Conservation (phyloP, 2,888 invertebrate species). For the Chrysomela aeneicollis region DNA sequence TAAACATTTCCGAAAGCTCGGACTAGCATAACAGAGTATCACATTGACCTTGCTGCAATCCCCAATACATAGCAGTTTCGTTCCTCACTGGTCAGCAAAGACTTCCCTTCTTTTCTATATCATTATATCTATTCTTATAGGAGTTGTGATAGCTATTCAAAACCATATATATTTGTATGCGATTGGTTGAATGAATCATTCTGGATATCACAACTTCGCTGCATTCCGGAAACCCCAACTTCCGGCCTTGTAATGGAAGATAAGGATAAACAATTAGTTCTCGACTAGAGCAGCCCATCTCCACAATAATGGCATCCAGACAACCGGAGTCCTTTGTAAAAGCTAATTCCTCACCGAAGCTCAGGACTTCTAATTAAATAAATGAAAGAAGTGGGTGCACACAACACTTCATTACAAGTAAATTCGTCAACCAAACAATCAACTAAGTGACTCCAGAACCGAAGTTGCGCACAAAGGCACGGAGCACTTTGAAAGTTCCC, state of each 20-base stretch:
- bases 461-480: slow-evolving; percentile 19
- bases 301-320: slow-evolving; percentile 28
- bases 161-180: no score
- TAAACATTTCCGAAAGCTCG: no score
- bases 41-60: no score
- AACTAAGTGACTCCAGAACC: slow-evolving; percentile 35
- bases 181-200: no score
- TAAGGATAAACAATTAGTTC: slow-evolving; percentile 15
- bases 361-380: slow-evolving; percentile 36
- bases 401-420: slow-evolving; percentile 41
- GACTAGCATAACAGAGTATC: no score
- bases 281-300: slow-evolving; percentile 12
- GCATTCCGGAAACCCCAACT: neutral
- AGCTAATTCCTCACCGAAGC: slow-evolving; percentile 26
- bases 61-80: no score
- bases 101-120: no score
- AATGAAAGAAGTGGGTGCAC: slow-evolving; percentile 36
- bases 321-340: slow-evolving; percentile 13
- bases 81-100: no score
- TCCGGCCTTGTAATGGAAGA: neutral
- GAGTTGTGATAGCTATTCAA: no score
- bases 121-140: no score
- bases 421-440: slow-evolving; percentile 39
- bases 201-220: neutral
- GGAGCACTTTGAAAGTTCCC: slow-evolving; percentile 2